Percentiles rank a stretch among this genome's conserved stretches.
Evolutionary conservation across 2,113 vertebrate genomes (phyloP).

Genomic region (Xiphophorus maculatus): DNA sequence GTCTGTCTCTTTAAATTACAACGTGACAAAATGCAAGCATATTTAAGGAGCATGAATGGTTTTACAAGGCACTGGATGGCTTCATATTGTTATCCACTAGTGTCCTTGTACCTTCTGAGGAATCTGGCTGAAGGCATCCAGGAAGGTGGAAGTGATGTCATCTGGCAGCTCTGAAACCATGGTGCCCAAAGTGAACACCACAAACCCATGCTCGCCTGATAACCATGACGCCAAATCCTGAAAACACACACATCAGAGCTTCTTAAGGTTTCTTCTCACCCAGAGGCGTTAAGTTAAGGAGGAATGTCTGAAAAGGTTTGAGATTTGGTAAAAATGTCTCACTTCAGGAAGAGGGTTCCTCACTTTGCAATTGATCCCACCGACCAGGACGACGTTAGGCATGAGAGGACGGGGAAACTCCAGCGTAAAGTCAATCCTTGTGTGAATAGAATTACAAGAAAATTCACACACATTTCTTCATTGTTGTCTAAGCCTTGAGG

Average conservation of each 20-base stretch:
- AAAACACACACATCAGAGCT: neutral
- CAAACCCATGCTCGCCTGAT: constrained; percentile 89
- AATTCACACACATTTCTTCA: neutral
- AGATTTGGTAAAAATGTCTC: constrained; percentile 7
- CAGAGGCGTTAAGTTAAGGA: too few relatives aligned
- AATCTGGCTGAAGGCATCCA: constrained; percentile 86
- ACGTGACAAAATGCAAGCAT: neutral
- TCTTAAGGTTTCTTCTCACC: neutral
- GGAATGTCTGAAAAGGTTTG: too few relatives aligned
- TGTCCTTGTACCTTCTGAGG: constrained; percentile 86
- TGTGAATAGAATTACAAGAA: neutral
- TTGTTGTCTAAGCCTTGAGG: neutral
- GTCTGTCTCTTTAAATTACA: neutral
- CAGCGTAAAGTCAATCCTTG: constrained; percentile 81
- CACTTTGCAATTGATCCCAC: constrained; percentile 82
- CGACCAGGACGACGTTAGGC: constrained; percentile 86
- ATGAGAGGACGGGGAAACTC: constrained; percentile 85
- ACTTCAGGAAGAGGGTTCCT: constrained; percentile 71
- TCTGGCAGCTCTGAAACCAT: constrained; percentile 86
- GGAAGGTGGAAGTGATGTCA: constrained; percentile 82
- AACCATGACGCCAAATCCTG: constrained; percentile 90
- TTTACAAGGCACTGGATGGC: neutral
- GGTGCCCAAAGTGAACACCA: constrained; percentile 92
- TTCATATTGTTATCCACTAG: neutral
- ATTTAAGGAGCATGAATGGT: neutral